Evolutionary conservation across 2,113 vertebrate genomes (phyloP), one percentile per base, ranked within the genome.

Genomic region (mouse (Mus musculus)): DNA sequence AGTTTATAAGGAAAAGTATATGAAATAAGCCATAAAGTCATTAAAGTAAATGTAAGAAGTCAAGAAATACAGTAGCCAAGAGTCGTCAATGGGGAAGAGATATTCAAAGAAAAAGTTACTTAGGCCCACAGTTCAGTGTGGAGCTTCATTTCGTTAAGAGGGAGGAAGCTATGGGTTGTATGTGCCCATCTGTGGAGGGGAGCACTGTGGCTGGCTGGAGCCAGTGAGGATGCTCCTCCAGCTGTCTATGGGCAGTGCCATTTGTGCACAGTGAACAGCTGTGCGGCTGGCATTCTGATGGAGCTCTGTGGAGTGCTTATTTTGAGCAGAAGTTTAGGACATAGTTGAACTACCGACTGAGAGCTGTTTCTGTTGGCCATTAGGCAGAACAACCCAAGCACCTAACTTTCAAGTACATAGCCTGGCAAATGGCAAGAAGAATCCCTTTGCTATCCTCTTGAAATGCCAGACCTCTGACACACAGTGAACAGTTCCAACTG

Each of bases 11-110:
- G 46, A 94, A 76, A 75, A 52, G 20, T 3, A 94, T 17, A 30
- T 86, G 89, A 90, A 81, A 95, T 46, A 90, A 93, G 94, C 39
- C 73, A 91, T 16, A 95, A 84, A 88, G 56, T 13, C 65, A 71
- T 81, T 91, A 72, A 88, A 78, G 72, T 22, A 94, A 77, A 90
- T 36, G 76, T 3, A 76, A 95, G 95, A 86, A 5, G 12, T 80
- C 76, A 88, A 77, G 71, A 92, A 42, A 46, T 42, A 72, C 56
- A 63, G 72, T 65, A 54, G 75, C 76, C 4, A 61, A 90, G 87
- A 69, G 24, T 28, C 8, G 14, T 61, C 24, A 73, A 39, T 3
- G 26, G 67, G 73, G 59, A 77, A 24, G 52, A 67, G 69, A 87
- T 59, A 91, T 39, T 95, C 54, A 28, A 71, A 87, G 10, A 81